Percentiles rank a stretch among this genome's conserved stretches.
These are phyloP conservation scores for Agonopterix alstromeriana DNA, from an alignment of 2,888 invertebrate genomes.

Conservation along the genomic window DNA sequence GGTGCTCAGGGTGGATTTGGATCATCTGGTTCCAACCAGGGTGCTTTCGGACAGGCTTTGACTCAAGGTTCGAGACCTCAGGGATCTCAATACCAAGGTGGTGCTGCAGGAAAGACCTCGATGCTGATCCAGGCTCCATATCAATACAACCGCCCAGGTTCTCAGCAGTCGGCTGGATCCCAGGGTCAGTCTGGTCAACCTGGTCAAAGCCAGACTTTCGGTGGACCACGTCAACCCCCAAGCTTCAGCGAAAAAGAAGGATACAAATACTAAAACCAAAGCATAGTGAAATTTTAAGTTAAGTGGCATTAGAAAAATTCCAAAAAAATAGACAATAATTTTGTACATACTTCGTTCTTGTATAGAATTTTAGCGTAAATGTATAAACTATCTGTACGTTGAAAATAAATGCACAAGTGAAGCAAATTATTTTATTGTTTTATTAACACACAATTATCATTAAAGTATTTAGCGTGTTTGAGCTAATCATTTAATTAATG, in stretches of 20 bases:
- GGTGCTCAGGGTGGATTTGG: constrained; percentile 7
- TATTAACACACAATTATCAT: background rate
- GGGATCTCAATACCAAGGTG: constrained; percentile 7
- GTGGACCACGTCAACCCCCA: constrained; percentile 59
- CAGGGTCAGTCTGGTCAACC: constrained; percentile 11
- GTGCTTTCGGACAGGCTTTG: constrained; percentile 9
- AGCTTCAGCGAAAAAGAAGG: constrained; percentile 64
- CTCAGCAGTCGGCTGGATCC: constrained; percentile 6
- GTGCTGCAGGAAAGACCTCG: constrained; percentile 12
- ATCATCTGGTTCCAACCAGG: constrained; percentile 4
- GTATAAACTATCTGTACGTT: constrained; percentile 10
- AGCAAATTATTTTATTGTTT: background rate
- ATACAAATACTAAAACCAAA: constrained; percentile 62
- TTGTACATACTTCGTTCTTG: constrained; percentile 25
- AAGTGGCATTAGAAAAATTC: constrained; percentile 21
- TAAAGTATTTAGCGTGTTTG: too few species aligned
- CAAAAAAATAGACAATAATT: constrained; percentile 20
- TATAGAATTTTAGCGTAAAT: constrained; percentile 14
- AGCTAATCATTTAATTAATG: too few species aligned
- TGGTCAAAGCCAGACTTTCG: constrained; percentile 32
- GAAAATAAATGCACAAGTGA: background rate
- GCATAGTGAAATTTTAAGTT: constrained; percentile 27
- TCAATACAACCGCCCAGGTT: constrained; percentile 29
- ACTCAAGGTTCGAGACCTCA: constrained; percentile 4
- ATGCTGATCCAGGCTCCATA: constrained; percentile 22